Percentiles rank a stretch among this genome's conserved stretches.
Conservation (phyloP, 2,888 invertebrate genomes). For the Ptychoptera albimana region DNA sequence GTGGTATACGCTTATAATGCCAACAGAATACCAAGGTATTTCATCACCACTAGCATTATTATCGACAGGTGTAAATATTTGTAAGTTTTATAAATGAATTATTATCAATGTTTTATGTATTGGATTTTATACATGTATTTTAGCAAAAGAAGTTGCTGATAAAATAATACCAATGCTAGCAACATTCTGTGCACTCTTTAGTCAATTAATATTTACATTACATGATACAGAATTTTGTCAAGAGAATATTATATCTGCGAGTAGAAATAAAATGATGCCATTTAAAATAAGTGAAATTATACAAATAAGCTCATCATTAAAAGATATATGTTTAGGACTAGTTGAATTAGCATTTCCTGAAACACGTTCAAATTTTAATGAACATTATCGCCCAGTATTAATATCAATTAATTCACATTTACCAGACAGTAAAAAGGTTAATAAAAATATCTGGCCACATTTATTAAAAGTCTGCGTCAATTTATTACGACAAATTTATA, state of each 20-base stretch:
- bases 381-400: slow-evolving; percentile 40
- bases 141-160: slow-evolving; percentile 42
- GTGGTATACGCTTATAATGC: slow-evolving; percentile 40
- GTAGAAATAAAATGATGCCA: slow-evolving; percentile 27
- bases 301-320: slow-evolving; percentile 51
- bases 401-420: slow-evolving; percentile 11
- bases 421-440: slow-evolving; percentile 7
- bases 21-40: slow-evolving; percentile 27
- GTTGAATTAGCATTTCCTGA: slow-evolving; percentile 79
- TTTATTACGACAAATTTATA: slow-evolving; percentile 68
- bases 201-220: slow-evolving; percentile 61
- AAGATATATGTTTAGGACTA: slow-evolving; percentile 68
- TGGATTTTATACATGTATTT: no score
- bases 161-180: slow-evolving; percentile 60
- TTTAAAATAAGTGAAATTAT: slow-evolving; percentile 62
- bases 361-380: slow-evolving; percentile 42
- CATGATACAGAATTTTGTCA: slow-evolving; percentile 74
- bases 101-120: not conserved
- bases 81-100: slow-evolving; percentile 18
- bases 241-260: slow-evolving; percentile 24
- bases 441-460: slow-evolving; percentile 58
- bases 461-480: slow-evolving; percentile 53
- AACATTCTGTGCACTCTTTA: slow-evolving; percentile 71
- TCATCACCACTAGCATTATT: slow-evolving; percentile 27
- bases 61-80: slow-evolving; percentile 28